Base-by-base conservation (phyloP, 2,888 invertebrate species). In the Cryptocephalus primarius region DNA sequence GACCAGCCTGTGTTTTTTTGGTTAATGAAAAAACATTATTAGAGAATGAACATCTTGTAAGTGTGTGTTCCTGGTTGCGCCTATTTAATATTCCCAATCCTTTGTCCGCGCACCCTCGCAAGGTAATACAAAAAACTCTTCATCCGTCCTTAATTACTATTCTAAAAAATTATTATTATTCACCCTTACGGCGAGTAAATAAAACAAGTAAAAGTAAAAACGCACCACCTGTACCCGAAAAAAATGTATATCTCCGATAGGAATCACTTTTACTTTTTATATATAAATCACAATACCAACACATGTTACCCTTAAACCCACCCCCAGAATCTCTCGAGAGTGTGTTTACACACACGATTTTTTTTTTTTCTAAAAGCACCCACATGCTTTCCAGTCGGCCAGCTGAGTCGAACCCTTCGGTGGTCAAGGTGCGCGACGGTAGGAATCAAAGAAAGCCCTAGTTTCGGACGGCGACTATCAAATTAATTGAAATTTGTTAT, bases 241-340 rank as follows among this genome's bases (percentile, higher is more conserved):
- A 58, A 57, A 58, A 57, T 55, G 50, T 53, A 51, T 48, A 52
- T 50, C 53, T 48, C 47, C 49, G 51, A 51, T 48, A 50, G 34
- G 49, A 53, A 48, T 55, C 56, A 57, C 58, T 58, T 49, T 58
- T 56, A 58, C 58, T 58, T 58, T 57, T 55, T 55, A 50, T 56
- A 22, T 22, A 54, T 51, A 51, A 53, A 50, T 51, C 53, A 54
- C 56, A 52, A 55, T 55, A 54, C 52, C 52, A 56, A 59, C 60
- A 60, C 56, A 58, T 60, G 60, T 58, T 58, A 52, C 53, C 49
- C 51, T 53, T 48, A 49, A 31, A 34, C 49, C 55, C 56, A 54
- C 57, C 59, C 56, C 53, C 53, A 45, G 54, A 56, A 56, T 55
- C 56, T 58, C 53, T 36, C 36, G 36, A 36, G 44, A 49, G 53